Evolutionary conservation across 1,140 invertebrate species (phyloP), one percentile per base, ranked within the genome.

Genomic region (Paralvinella palmiformis): DNA sequence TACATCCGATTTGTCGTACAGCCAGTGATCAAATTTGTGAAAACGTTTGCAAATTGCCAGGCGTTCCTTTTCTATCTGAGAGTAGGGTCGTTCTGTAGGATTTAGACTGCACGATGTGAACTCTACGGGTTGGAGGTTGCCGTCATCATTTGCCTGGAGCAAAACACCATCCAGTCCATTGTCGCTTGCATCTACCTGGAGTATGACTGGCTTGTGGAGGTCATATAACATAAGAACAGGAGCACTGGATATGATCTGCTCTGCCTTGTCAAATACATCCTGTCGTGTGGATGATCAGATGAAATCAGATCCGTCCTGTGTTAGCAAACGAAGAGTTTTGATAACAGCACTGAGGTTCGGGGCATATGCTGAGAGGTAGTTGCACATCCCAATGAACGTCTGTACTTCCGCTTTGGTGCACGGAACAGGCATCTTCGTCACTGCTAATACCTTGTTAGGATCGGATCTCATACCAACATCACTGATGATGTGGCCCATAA

Each of bases 31-130:
- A 50, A 50, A 50, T 50, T 50, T 4, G 0, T 50, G 45, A 15
- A 50, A 50, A 50, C 45, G 27, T n/a, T 15, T 50, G 45, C 45
- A 50, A 50, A 84, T 79, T 2, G 82, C 79, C 1, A 83, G 69
- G 3, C 79, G 71, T 69, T 85, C 81, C 62, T 79, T 77, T 60
- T 84, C 81, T 2, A 83, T 77, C 67, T 84, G 78, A 17, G 73
- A 75, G 63, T 83, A 83, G 41, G 81, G 81, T 37, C 69, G n/a
- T 70, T 85, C 78, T 45, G 74, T 69, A 1, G 45, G 45, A 50
- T 50, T 50, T 17, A 50, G 0, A 1, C 4, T 50, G 17, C 53
- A 56, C 24, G 22, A 56, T 6, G 1, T 56, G 53, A 56, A 56
- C 31, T 20, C 53, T 56, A 56, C 53, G 7, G 53, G 53, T 1